These are phyloP conservation scores for Pantala flavescens DNA, from an alignment of 1,140 invertebrate genomes.

Conservation along the genomic window DNA sequence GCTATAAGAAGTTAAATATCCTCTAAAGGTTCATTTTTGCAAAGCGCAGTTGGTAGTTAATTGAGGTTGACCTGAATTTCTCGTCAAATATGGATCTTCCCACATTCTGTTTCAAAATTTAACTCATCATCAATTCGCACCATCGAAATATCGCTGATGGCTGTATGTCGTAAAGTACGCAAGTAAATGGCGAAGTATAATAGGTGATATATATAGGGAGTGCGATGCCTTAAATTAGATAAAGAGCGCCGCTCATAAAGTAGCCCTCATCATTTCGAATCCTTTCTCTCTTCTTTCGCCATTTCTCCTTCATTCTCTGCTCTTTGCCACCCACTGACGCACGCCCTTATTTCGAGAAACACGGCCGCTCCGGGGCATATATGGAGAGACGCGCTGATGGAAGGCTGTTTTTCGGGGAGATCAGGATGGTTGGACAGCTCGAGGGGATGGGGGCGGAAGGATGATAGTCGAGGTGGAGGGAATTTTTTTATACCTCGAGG, in stretches of 20 bases:
- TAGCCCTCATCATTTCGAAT: not conserved
- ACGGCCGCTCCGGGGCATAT: not conserved
- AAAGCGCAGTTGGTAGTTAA: too few species aligned
- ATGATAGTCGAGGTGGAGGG: not conserved
- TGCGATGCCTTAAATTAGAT: too few species aligned
- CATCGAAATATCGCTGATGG: too few species aligned
- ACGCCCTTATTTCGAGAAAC: not conserved
- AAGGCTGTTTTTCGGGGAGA: slow-evolving; percentile 4
- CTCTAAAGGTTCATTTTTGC: too few species aligned
- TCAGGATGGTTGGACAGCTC: not conserved
- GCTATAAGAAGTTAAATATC: too few species aligned
- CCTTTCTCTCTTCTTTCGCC: not conserved
- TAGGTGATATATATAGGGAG: too few species aligned
- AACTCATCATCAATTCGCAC: too few species aligned
- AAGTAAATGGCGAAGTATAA: too few species aligned
- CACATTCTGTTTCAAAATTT: too few species aligned
- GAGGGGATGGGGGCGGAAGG: not conserved
- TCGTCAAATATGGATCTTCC: too few species aligned
- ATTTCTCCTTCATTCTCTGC: not conserved
- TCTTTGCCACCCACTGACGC: not conserved
- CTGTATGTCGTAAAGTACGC: too few species aligned
- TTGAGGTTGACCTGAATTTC: too few species aligned
- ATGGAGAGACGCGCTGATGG: not conserved
- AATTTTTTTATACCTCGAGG: not conserved
- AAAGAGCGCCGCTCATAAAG: not conserved